Conservation (phyloP, 2,113 vertebrate species). For the Sinocyclocheilus anophthalmus region DNA sequence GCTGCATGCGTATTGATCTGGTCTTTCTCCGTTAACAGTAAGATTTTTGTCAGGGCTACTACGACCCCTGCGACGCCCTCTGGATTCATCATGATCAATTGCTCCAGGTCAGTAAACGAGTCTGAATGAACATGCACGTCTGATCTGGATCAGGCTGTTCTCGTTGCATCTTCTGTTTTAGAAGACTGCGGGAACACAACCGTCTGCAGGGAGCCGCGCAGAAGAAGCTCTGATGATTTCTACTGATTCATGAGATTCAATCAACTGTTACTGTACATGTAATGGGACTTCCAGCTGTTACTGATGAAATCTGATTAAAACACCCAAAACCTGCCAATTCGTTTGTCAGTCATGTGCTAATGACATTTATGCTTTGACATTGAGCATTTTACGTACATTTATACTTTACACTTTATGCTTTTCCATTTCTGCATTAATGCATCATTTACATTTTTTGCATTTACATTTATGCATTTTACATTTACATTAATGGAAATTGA, state of each 20-base stretch:
- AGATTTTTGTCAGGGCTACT: slow-evolving; percentile 96
- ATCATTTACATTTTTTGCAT: too few relatives aligned
- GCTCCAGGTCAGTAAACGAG: slow-evolving; percentile 82
- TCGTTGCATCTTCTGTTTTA: slow-evolving; percentile 62
- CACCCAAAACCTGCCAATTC: neutral
- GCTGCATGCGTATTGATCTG: neutral
- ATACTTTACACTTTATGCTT: too few relatives aligned
- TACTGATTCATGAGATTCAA: neutral
- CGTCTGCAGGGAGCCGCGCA: slow-evolving; percentile 79
- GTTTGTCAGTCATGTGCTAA: neutral
- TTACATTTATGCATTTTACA: too few relatives aligned
- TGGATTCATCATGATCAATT: slow-evolving; percentile 94
- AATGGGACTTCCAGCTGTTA: neutral
- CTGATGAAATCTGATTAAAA: neutral
- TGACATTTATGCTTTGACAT: too few relatives aligned
- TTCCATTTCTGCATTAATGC: too few relatives aligned
- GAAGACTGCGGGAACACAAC: slow-evolving; percentile 94
- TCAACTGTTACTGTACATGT: too few relatives aligned
- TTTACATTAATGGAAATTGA: too few relatives aligned
- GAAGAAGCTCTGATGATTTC: slow-evolving; percentile 53
- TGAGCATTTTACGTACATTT: too few relatives aligned
- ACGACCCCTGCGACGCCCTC: slow-evolving; percentile 90
- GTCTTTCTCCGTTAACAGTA: slow-evolving; percentile 74
- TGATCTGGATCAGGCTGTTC: neutral
- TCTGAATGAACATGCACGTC: neutral